These are phyloP conservation scores for Myotis davidii DNA, from an alignment of 2,113 vertebrate species.

Conservation along the genomic window DNA sequence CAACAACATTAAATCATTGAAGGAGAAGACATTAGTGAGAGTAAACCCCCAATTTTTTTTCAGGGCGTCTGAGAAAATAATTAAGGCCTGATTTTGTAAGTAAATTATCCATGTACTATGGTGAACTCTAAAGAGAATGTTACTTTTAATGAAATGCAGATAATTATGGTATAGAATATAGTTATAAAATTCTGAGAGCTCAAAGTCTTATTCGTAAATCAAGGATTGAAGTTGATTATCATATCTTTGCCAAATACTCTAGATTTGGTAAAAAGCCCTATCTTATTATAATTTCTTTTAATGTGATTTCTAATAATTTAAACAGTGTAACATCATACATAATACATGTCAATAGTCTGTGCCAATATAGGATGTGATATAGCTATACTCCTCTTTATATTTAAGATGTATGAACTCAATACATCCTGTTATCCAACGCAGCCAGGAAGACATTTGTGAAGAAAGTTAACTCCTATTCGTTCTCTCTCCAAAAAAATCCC, in stretches of 20 bases:
- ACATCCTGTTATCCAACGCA: conserved; percentile 78
- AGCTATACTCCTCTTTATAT: conserved; percentile 77
- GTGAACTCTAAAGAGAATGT: conserved; percentile 59
- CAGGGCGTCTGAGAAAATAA: conserved; percentile 23
- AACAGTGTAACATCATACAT: conserved; percentile 84
- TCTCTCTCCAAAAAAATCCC: not conserved
- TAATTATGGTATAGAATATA: conserved; percentile 72
- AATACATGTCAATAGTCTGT: conserved; percentile 82
- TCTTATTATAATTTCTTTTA: conserved; percentile 82
- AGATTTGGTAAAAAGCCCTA: conserved; percentile 82
- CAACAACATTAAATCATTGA: not conserved
- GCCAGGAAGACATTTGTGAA: conserved; percentile 78
- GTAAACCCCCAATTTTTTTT: not conserved
- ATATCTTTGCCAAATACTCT: conserved; percentile 76
- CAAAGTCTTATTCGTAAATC: conserved; percentile 80
- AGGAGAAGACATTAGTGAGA: not conserved
- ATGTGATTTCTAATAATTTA: conserved; percentile 84
- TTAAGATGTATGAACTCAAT: conserved; percentile 82
- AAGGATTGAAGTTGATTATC: conserved; percentile 79
- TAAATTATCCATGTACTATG: conserved; percentile 45
- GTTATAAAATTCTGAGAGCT: conserved; percentile 68
- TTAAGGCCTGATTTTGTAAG: conserved; percentile 36
- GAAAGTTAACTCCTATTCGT: conserved; percentile 69
- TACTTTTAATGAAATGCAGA: conserved; percentile 79
- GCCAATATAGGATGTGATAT: conserved; percentile 80